Evolutionary conservation across 2,113 vertebrate genomes (phyloP).

Genomic region (Caretta caretta): DNA sequence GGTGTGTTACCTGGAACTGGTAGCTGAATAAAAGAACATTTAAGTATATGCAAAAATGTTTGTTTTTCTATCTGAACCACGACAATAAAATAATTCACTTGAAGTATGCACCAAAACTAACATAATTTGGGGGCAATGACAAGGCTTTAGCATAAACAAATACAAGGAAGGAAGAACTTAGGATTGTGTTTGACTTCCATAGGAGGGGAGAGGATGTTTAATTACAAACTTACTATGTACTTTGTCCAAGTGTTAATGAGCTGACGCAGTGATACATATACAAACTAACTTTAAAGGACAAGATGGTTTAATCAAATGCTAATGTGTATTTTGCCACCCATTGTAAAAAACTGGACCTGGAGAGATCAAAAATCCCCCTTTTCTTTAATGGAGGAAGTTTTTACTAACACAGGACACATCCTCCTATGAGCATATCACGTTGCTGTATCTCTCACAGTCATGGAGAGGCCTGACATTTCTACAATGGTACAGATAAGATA

Average conservation of each 20-base stretch:
- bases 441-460: neutral
- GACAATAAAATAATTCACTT: slow-evolving; percentile 67
- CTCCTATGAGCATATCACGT: neutral
- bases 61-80: slow-evolving; percentile 54
- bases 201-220: slow-evolving; percentile 73
- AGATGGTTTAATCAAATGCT: slow-evolving; percentile 51
- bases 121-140: slow-evolving; percentile 38
- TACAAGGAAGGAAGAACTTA: slow-evolving; percentile 53
- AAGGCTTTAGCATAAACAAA: slow-evolving; percentile 58
- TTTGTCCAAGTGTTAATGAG: slow-evolving; percentile 70
- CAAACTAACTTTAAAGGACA: slow-evolving; percentile 69
- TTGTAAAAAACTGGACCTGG: slow-evolving; percentile 51
- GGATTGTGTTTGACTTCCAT: slow-evolving; percentile 59
- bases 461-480: neutral
- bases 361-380: slow-evolving; percentile 66
- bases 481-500: neutral
- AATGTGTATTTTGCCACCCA: slow-evolving; percentile 39
- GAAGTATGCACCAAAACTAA: slow-evolving; percentile 68
- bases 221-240: slow-evolving; percentile 69
- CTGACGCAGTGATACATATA: slow-evolving; percentile 36
- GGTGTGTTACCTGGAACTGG: neutral
- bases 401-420: slow-evolving; percentile 11
- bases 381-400: slow-evolving; percentile 18
- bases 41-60: slow-evolving; percentile 10
- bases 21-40: neutral